Base-by-base conservation (phyloP, 2,888 invertebrate genomes). In the Merodon equestris region DNA sequence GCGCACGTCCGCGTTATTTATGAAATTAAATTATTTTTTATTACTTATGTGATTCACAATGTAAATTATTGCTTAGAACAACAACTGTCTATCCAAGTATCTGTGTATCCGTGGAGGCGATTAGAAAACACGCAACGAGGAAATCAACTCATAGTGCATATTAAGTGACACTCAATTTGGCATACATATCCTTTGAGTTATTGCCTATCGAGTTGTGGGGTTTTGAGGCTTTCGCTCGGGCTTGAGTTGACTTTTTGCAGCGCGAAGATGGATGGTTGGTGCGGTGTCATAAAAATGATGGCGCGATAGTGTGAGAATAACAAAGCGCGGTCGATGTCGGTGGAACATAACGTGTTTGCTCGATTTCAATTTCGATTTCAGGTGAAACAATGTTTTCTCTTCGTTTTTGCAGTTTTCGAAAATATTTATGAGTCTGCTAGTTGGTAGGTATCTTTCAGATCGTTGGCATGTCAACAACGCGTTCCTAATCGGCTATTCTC, bases 11-110 rank as follows among this genome's bases (percentile, higher is more conserved):
- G 70, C 58, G 64, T 79, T 79, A 79, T 79, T 79, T 79, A 79
- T 79, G 79, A 79, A 79, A 79, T 79, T 79, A 79, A 79, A 79
- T 79, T 79, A 79, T 79, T 79, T 79, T 79, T 74, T 79, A 79
- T 79, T 70, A 58, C 79, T 74, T 64, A 74, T 74, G 79, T 79
- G 68, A 64, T 74, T 70, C 64, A 74, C 64, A 74, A 70, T 79
- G 74, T 70, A 74, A 79, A 79, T 79, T 79, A 68, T 58, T 58
- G 61, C 53, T 75, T 72, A 72, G 72, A 72, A 72, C 57, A 72
- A 72, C 57, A 51, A 64, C 60, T 48, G 45, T 18, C 45, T 44
- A 45, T 44, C 57, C 10, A 15, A 40, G 10, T 51, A 42, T 9
- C 44, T 70, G 17, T 36, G 61, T 63, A 45, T 27, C 15, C 4